Evolutionary conservation across 2,888 invertebrate species (phyloP).

Genomic region (Tachina grossa): DNA sequence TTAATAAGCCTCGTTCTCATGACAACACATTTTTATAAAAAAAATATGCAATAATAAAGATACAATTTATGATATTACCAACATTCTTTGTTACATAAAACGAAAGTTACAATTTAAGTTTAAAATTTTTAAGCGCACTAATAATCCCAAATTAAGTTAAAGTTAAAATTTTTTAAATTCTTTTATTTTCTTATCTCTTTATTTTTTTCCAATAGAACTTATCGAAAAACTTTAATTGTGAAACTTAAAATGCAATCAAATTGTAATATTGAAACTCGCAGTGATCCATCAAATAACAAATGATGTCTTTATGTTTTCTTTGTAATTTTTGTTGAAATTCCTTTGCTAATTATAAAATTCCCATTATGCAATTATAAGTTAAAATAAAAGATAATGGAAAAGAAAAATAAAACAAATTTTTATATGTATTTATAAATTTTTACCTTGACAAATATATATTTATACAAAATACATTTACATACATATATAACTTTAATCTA

Average conservation of each 20-base stretch:
- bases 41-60: too few relatives aligned
- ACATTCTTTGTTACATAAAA: too few relatives aligned
- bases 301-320: conserved; percentile 15
- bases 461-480: neutral
- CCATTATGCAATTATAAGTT: conserved; percentile 19
- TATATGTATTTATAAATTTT: neutral
- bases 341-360: neutral
- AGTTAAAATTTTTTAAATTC: too few relatives aligned
- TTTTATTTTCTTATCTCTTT: too few relatives aligned
- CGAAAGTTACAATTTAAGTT: too few relatives aligned
- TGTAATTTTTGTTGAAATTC: conserved; percentile 1
- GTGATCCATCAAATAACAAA: conserved; percentile 16
- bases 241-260: conserved; percentile 36
- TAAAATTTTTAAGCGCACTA: too few relatives aligned
- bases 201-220: too few relatives aligned
- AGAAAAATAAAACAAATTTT: neutral
- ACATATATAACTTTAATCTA: conserved; percentile 22
- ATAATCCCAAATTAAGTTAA: too few relatives aligned
- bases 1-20: too few relatives aligned
- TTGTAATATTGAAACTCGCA: neutral
- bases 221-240: neutral
- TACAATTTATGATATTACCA: too few relatives aligned
- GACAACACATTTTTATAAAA: too few relatives aligned
- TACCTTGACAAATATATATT: neutral
- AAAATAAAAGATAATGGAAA: neutral